Base-by-base conservation (phyloP, 2,888 invertebrate genomes). In the Empis stercorea region DNA sequence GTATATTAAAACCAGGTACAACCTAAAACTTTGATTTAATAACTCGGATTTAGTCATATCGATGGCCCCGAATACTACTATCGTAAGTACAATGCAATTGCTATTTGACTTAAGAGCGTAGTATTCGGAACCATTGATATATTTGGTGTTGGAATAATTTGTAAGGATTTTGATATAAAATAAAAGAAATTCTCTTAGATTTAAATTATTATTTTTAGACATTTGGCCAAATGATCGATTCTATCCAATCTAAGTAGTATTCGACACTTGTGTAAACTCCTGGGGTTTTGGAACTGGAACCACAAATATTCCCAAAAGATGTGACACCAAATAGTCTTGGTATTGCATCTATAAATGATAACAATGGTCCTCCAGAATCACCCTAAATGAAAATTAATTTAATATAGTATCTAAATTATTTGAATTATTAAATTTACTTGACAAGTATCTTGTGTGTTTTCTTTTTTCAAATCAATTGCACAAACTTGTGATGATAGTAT, bases 301-400 rank as follows among this genome's bases (percentile, higher is more conserved):
- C 55, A 45, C 56, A 56, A 2, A 44, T 44, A n/a, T 48, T 48
- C 9, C 56, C 56, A 39, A 55, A 51, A 4, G 56, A 56, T 10
- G 54, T 55, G 2, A 56, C 40, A 4, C 56, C 56, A n/a, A 56
- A 48, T 14, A 56, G 37, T n/a, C 48, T 53, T 6, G 53, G 48
- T 10, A 55, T 40, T 2, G 43, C 15, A 1, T 20, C 16, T 9
- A 44, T 44, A 43, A 16, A 36, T 3, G 23, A 6, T 27, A 27
- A 27, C 3, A 36, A 10, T 2, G 36, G 36, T 2, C 36, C 36
- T 2, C 36, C 36, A 14, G 36, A 36, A 15, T 36, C 36, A 14
- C 36, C 36, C 36, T 36, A 15, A n/a, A 14, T 36, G n/a, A 14
- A n/a, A 5, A n/a, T n/a, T 14, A 3, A 36, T 36, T 14, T 14